phyloP scores from a whole-genome alignment of 2,797 vertebrate genomes.

The Hyperoplus immaculatus region DNA sequence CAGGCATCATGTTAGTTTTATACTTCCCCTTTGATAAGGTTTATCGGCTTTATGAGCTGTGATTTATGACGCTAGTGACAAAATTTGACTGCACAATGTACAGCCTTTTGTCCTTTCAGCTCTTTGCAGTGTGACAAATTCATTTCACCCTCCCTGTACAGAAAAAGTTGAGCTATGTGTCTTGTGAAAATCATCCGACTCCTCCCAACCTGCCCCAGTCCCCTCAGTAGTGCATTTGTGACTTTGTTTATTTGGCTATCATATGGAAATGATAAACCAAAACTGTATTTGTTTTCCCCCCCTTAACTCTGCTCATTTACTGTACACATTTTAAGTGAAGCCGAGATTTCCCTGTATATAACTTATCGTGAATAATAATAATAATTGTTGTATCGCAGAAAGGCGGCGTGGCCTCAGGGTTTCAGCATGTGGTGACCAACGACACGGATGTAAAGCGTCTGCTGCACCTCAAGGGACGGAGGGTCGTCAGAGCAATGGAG shows the following conservation, averaged over 20 bases:
- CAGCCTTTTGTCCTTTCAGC: constrained; percentile 7
- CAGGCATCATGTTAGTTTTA: constrained; percentile 35
- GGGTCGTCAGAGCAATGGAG: constrained; percentile 83
- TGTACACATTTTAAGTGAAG: background rate
- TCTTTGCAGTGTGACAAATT: constrained; percentile 13
- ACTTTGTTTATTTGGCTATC: background rate
- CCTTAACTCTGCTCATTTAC: background rate
- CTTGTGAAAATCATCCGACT: constrained; percentile 12
- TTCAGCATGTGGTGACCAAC: constrained; percentile 81
- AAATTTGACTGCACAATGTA: constrained; percentile 26
- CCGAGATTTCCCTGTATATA: background rate
- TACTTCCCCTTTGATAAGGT: background rate
- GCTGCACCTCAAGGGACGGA: constrained; percentile 86
- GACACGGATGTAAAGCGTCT: constrained; percentile 73
- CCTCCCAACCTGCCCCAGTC: constrained; percentile 9
- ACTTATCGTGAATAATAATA: background rate
- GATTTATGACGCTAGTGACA: constrained; percentile 8
- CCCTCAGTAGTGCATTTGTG: constrained; percentile 5
- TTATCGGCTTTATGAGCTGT: constrained; percentile 1
- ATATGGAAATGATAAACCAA: background rate
- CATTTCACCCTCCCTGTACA: constrained; percentile 3
- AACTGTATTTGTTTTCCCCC: constrained; percentile 1
- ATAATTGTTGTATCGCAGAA: constrained; percentile 65
- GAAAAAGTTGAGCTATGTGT: background rate
- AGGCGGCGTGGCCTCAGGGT: constrained; percentile 87